phyloP scores from a whole-genome alignment of 2,888 invertebrate species.

The Tridacna crocea region DNA sequence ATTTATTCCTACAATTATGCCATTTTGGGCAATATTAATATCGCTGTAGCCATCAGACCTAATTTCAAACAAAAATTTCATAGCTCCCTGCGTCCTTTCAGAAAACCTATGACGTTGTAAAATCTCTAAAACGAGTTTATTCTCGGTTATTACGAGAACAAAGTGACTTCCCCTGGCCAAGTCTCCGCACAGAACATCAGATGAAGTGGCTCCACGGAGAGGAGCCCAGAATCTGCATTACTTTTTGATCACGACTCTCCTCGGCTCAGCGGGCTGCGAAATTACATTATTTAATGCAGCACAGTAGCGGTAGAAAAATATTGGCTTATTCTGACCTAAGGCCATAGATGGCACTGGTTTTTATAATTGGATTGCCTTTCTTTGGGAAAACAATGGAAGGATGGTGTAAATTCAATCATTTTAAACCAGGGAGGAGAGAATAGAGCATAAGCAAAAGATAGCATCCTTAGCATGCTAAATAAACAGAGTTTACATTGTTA shows the following conservation, averaged over 20 bases:
- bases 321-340: slow-evolving; percentile 50
- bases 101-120: slow-evolving; percentile 56
- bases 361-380: slow-evolving; percentile 58
- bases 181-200: slow-evolving; percentile 28
- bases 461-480: no score
- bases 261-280: slow-evolving; percentile 60
- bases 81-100: slow-evolving; percentile 59
- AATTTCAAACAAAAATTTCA: slow-evolving; percentile 67
- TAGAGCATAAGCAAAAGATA: not conserved
- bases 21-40: slow-evolving; percentile 53
- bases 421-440: slow-evolving; percentile 8
- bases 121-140: slow-evolving; percentile 60
- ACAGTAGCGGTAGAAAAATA: slow-evolving; percentile 41
- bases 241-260: slow-evolving; percentile 56
- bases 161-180: slow-evolving; percentile 42
- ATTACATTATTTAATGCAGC: slow-evolving; percentile 67
- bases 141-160: slow-evolving; percentile 58
- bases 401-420: slow-evolving; percentile 34
- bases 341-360: slow-evolving; percentile 29
- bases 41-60: slow-evolving; percentile 42
- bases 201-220: slow-evolving; percentile 36
- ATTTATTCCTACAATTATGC: slow-evolving; percentile 48
- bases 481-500: no score
- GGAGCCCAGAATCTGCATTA: slow-evolving; percentile 52
- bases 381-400: slow-evolving; percentile 49